Percentiles rank a stretch among this genome's conserved stretches.
Evolutionary conservation across 2,797 vertebrate species (phyloP).

Genomic region (Arnoldichthys spilopterus): DNA sequence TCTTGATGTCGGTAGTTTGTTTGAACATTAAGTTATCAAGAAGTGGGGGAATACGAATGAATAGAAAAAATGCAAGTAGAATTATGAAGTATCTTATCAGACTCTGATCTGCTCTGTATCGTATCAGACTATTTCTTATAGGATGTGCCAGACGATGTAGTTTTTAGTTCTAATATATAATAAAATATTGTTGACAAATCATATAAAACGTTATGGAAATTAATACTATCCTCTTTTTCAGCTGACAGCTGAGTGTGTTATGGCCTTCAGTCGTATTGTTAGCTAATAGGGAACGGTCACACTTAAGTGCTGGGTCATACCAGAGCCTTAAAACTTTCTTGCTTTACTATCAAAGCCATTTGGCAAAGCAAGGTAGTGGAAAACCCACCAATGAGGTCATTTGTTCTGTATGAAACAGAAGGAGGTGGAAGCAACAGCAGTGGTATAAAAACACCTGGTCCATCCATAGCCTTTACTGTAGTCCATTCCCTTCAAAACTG

Average conservation of each 20-base stretch:
- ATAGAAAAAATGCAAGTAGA: not conserved
- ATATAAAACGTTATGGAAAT: not conserved
- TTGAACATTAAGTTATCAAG: not conserved
- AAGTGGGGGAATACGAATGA: not conserved
- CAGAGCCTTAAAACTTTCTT: not conserved
- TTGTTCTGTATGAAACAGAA: not conserved
- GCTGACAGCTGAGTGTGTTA: not conserved
- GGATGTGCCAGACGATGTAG: no score
- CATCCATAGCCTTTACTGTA: not conserved
- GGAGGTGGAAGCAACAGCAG: not conserved
- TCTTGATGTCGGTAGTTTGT: no score
- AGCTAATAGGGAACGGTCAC: not conserved
- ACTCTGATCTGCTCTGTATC: not conserved
- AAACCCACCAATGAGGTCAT: not conserved
- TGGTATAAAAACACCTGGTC: not conserved
- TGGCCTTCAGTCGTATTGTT: not conserved
- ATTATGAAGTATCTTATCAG: not conserved
- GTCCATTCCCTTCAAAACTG: not conserved
- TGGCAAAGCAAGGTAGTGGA: not conserved
- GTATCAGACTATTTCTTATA: not conserved
- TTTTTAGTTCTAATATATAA: not conserved
- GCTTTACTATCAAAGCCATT: not conserved
- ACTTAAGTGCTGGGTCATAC: not conserved
- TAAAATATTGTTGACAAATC: no score
- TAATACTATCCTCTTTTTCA: not conserved